Evolutionary conservation across 1,140 invertebrate genomes (phyloP).

Genomic region (Danaus melanippus): DNA sequence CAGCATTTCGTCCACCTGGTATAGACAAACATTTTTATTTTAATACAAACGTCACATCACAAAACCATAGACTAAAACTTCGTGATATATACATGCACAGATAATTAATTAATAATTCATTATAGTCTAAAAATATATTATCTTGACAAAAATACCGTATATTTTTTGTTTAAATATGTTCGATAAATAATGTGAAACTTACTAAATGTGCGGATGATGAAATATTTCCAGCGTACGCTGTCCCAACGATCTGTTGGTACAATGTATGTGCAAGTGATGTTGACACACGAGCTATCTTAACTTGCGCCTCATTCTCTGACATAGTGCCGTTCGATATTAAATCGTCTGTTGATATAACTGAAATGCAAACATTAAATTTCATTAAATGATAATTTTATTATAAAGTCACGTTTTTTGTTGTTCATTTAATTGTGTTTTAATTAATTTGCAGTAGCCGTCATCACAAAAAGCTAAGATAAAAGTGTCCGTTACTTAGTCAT

Average conservation of each 20-base stretch:
- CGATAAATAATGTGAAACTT: conserved; percentile 9
- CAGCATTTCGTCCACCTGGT: conserved; percentile 80
- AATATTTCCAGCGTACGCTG: conserved; percentile 50
- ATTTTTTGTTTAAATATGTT: too few relatives aligned
- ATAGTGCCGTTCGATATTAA: conserved; percentile 51
- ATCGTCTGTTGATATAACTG: conserved; percentile 47
- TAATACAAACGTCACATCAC: too few relatives aligned
- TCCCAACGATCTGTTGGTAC: conserved; percentile 70
- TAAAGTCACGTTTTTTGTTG: too few relatives aligned
- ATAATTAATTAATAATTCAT: too few relatives aligned
- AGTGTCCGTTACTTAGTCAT: too few relatives aligned
- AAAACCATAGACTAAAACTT: too few relatives aligned
- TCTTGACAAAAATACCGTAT: too few relatives aligned
- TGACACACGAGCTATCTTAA: conserved; percentile 73
- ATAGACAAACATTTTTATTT: neutral
- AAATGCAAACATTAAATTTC: conserved; percentile 30
- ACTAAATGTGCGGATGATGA: conserved; percentile 71
- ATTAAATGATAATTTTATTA: conserved; percentile 8
- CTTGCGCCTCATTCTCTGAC: conserved; percentile 70
- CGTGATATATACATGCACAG: too few relatives aligned
- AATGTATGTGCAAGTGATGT: conserved; percentile 73
- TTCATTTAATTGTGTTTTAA: too few relatives aligned
- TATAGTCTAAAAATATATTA: too few relatives aligned
- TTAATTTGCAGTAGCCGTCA: too few relatives aligned
- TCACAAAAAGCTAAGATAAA: too few relatives aligned